phyloP scores from a whole-genome alignment of 2,113 vertebrate genomes.

The Stegastes partitus region DNA sequence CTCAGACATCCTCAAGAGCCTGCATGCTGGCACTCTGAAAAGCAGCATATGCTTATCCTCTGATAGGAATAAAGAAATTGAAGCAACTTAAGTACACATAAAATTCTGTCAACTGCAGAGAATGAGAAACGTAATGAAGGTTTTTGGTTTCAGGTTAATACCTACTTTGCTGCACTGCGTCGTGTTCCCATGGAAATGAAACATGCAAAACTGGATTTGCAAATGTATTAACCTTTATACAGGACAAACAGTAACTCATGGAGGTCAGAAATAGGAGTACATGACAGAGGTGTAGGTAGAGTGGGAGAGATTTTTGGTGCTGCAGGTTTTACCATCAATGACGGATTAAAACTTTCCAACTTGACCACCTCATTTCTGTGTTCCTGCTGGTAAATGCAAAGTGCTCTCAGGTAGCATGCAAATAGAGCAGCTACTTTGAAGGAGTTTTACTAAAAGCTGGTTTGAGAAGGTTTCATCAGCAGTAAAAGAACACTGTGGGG shows the following conservation, averaged over 20 bases:
- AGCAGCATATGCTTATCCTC: not conserved
- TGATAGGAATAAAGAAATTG: not conserved
- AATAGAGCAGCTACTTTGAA: constrained; percentile 1
- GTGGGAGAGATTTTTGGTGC: not conserved
- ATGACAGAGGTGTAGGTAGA: not conserved
- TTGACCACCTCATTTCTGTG: not conserved
- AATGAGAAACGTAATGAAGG: not conserved
- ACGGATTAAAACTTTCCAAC: constrained; percentile 14
- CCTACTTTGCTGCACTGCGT: not conserved
- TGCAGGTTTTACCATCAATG: constrained; percentile 10
- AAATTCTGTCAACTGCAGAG: not conserved
- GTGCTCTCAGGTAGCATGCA: not conserved
- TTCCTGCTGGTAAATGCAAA: constrained; percentile 1
- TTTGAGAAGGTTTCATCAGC: too few species aligned
- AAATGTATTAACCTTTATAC: not conserved
- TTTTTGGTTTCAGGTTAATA: not conserved
- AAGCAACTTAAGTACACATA: not conserved
- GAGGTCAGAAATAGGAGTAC: not conserved
- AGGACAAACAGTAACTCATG: not conserved
- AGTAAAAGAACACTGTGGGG: not conserved
- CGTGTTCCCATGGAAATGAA: constrained; percentile 29
- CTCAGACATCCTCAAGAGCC: not conserved
- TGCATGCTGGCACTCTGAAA: not conserved
- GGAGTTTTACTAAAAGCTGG: not conserved
- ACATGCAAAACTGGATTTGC: constrained; percentile 65